Evolutionary conservation across 1,140 invertebrate species (phyloP).

Genomic region (Homarus americanus): DNA sequence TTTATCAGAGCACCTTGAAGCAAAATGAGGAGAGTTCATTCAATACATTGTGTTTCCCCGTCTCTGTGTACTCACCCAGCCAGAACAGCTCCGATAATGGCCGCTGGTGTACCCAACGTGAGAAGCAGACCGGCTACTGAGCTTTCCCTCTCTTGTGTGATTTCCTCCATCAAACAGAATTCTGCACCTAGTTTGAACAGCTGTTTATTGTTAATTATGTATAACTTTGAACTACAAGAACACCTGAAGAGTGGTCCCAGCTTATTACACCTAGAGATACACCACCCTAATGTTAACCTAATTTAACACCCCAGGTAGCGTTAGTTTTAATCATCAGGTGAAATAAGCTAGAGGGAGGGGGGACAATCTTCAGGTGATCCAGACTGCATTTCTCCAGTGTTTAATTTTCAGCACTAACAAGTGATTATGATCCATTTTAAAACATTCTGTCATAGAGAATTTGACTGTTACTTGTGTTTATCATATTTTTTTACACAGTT

Average conservation of each 20-base stretch:
- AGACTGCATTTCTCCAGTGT: not conserved
- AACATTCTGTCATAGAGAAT: not conserved
- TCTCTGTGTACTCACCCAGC: not conserved
- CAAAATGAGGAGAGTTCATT: not conserved
- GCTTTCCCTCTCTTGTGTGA: not conserved
- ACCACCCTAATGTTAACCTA: no score
- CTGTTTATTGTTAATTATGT: not conserved
- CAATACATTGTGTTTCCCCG: not conserved
- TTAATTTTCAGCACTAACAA: not conserved
- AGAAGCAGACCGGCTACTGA: not conserved
- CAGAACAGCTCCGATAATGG: not conserved
- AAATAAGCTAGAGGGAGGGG: no score
- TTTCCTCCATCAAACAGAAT: constrained; percentile 8
- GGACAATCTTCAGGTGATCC: no score
- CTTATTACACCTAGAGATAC: no score
- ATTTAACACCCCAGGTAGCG: no score
- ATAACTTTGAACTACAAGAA: not conserved
- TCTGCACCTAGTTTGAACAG: not conserved
- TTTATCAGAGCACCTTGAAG: not conserved
- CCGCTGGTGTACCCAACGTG: not conserved
- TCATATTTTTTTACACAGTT: not conserved
- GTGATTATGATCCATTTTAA: not conserved
- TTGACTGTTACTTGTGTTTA: not conserved
- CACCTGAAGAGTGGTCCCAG: no score
- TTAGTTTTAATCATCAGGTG: no score